Conservation (phyloP, 2,888 invertebrate genomes). For the Smittia sp. region DNA sequence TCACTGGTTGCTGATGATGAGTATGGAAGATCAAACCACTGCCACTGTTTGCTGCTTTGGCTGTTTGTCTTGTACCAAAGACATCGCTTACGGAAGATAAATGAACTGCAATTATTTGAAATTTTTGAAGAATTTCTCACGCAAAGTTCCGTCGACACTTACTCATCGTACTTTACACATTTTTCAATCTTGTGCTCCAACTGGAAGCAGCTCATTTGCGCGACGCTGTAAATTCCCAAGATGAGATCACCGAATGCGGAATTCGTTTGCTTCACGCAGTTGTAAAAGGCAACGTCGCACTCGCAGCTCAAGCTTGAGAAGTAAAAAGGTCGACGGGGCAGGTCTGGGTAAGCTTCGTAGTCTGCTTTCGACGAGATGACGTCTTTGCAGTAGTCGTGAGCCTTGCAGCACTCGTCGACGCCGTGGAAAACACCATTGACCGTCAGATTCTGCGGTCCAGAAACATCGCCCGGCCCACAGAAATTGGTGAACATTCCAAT, state of each 20-base stretch:
- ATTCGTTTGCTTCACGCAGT: neutral
- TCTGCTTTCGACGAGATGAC: neutral
- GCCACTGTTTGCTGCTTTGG: neutral
- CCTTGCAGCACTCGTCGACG: conserved; percentile 12
- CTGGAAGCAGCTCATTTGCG: conserved; percentile 10
- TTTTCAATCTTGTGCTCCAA: neutral
- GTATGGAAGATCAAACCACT: conserved; percentile 25
- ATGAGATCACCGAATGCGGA: conserved; percentile 3
- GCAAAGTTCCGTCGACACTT: neutral
- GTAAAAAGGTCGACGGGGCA: neutral
- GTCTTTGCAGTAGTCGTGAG: neutral
- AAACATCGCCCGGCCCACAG: neutral
- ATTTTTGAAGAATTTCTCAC: neutral
- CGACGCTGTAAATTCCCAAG: conserved; percentile 3
- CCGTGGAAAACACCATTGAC: neutral
- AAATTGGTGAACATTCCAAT: conserved; percentile 7
- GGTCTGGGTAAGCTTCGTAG: neutral
- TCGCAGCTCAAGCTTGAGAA: conserved; percentile 20
- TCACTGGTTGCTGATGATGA: conserved; percentile 3
- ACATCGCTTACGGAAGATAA: conserved; percentile 17
- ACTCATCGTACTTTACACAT: conserved; percentile 10
- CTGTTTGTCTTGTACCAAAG: neutral
- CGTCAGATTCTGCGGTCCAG: neutral
- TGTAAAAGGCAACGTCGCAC: conserved; percentile 11
- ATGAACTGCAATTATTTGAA: conserved; percentile 15